Percentiles rank a stretch among this genome's conserved stretches.
Evolutionary conservation across 2,113 vertebrate genomes (phyloP).

Genomic region (Opisthocomus hoazin): DNA sequence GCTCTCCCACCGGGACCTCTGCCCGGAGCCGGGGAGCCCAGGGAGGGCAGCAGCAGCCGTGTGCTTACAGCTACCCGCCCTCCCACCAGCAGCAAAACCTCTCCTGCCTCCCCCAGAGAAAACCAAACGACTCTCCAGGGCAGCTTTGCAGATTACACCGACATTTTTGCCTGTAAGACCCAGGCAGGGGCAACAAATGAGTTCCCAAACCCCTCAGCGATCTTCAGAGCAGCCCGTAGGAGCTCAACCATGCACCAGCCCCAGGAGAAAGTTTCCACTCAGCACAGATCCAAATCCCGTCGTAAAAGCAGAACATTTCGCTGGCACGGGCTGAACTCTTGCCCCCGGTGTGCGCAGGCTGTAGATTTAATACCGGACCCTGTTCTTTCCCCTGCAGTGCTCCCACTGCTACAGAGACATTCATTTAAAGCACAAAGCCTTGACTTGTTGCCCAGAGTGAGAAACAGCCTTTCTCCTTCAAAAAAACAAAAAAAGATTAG

Average conservation of each 20-base stretch:
- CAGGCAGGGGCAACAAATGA: neutral
- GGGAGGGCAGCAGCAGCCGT: neutral
- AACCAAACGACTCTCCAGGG: neutral
- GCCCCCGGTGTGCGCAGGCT: accelerated
- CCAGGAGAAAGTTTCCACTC: neutral
- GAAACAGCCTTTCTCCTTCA: neutral
- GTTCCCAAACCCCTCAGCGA: neutral
- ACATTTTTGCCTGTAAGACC: neutral
- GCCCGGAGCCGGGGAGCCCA: neutral
- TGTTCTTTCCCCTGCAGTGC: neutral
- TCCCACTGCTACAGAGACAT: neutral
- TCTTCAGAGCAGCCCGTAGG: neutral
- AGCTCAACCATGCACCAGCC: neutral
- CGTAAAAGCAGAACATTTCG: neutral
- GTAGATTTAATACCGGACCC: neutral
- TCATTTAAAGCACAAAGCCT: neutral
- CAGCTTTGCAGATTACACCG: neutral
- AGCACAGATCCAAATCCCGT: neutral
- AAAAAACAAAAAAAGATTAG: neutral
- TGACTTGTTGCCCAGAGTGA: neutral
- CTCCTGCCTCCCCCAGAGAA: neutral
- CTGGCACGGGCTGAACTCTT: neutral
- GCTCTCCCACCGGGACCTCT: neutral
- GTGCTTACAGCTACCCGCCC: neutral
- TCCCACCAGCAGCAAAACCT: neutral